Base-by-base conservation (phyloP, 2,888 invertebrate species). In the Brachypalpus laphriformis region DNA sequence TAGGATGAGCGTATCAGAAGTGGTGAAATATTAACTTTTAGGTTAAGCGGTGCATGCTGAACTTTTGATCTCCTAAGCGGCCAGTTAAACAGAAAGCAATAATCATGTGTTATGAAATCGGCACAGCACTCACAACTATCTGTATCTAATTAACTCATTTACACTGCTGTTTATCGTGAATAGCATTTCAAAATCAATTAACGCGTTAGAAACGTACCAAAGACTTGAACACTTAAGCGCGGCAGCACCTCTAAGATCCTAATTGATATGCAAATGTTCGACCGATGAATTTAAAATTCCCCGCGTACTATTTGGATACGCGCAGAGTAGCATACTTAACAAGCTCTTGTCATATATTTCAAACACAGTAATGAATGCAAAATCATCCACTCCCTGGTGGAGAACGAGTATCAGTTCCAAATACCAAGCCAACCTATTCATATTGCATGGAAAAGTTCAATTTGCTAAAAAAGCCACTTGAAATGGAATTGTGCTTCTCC, bases 121-220 rank as follows among this genome's bases (percentile, higher is more conserved):
- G n/a, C 9, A 37, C 20, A 57, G 6, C 57, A 40, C 59, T 20
- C 25, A 42, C 42, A 37, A 18, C 31, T 49, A 3, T 34, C 7
- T 14, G 14, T 20, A 49, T 49, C 28, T 49, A 65, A 65, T 65
- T 65, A 49, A 42, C 40, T 56, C 1, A 16, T 18, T 56, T 56
- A 42, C 68, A 68, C 68, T 22, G 16, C 9, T 37, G 25, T 11
- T n/a, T 31, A n/a, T 16, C 68, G 68, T 56, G 68, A 42, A 28
- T 4, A 54, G 68, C 54, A 68, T 68, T 42, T 40, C 9, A 20
- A 68, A 56, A 68, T 42, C 54, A 68, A 68, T 68, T 42, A 68
- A 6, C 40, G 42, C 4, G 22, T 9, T 20, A 1, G 6, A 25
- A 14, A 40, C 4, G 40, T 14, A 14, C 14, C 6, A 40, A 40